These are phyloP conservation scores for Beris chalybata DNA, from an alignment of 2,888 invertebrate genomes.

Conservation along the genomic window DNA sequence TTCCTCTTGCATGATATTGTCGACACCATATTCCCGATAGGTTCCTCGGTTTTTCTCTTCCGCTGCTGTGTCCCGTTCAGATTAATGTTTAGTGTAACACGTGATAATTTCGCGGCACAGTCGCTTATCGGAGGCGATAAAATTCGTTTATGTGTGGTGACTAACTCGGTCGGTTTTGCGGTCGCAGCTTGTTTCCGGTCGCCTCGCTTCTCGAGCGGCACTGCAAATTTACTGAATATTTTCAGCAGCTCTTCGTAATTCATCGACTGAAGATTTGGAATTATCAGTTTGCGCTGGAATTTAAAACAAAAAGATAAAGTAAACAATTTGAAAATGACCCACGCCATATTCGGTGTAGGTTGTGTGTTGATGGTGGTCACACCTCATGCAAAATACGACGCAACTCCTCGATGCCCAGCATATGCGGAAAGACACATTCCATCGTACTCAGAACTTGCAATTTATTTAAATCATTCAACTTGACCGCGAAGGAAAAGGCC, in stretches of 20 bases:
- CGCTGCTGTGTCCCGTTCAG: conserved; percentile 2
- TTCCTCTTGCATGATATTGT: conserved; percentile 11
- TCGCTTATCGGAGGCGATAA: conserved; percentile 25
- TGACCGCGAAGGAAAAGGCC: no score
- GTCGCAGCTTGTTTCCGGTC: conserved; percentile 1
- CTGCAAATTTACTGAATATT: conserved; percentile 45
- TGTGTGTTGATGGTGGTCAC: conserved; percentile 9
- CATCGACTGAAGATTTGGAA: conserved; percentile 43
- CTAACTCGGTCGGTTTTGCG: neutral
- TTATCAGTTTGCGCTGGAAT: conserved; percentile 44
- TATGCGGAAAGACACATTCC: conserved; percentile 41
- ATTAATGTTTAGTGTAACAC: conserved; percentile 32
- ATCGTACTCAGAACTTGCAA: conserved; percentile 33
- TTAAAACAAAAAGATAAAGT: neutral
- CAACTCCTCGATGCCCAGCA: conserved; percentile 44
- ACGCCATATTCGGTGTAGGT: neutral
- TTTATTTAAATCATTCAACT: no score
- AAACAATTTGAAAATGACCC: neutral
- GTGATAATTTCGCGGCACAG: conserved; percentile 25
- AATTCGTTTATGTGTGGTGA: conserved; percentile 24
- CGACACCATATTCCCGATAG: neutral
- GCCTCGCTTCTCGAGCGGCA: conserved; percentile 43
- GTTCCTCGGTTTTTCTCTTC: conserved; percentile 15
- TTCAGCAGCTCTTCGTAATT: conserved; percentile 42
- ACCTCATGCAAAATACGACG: conserved; percentile 45